Evolutionary conservation across 2,888 invertebrate genomes (phyloP), one percentile per base, ranked within the genome.

Genomic region (Meganola albula): DNA sequence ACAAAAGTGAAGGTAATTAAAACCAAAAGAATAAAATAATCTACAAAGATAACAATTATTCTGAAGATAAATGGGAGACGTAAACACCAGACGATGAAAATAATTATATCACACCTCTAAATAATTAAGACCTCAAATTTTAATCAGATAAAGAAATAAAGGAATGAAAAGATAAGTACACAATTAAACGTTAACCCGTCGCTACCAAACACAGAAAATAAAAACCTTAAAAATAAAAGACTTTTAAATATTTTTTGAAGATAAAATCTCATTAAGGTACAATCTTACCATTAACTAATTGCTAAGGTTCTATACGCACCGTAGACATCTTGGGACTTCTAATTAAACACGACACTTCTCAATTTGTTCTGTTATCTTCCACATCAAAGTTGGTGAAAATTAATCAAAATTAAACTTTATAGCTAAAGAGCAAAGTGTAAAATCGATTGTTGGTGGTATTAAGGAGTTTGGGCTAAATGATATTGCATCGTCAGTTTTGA

Each of bases 221-320:
- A 27, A 24, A 37, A 32, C 6, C 26, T 23, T 42, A 25, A 51
- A 52, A 43, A 50, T 49, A 36, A 54, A 41, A 12, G 13, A 24
- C 16, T 24, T 20, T 20, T 27, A 29, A 29, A 33, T 28, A 53
- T 31, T 50, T 40, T 50, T 37, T 44, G 47, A 49, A 52, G 49
- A 44, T 46, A 57, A 49, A 55, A 51, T 49, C 74, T 78, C 77
- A 67, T 79, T 79, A 80, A 78, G 58, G 52, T 64, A 67, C 72
- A 70, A 74, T 64, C 64, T 66, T 63, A 65, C 69, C 71, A 73
- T 75, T 63, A 72, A 74, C 63, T 74, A 77, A 79, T 78, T 69
- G 75, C 67, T 53, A 32, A 62, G 59, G 53, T 44, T 46, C 52
- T 45, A 74, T 64, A 53, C 63, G 56, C 53, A 53, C 37, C 42